These are phyloP conservation scores for Theocolax elegans DNA, from an alignment of 1,140 invertebrate genomes.

Conservation along the genomic window DNA sequence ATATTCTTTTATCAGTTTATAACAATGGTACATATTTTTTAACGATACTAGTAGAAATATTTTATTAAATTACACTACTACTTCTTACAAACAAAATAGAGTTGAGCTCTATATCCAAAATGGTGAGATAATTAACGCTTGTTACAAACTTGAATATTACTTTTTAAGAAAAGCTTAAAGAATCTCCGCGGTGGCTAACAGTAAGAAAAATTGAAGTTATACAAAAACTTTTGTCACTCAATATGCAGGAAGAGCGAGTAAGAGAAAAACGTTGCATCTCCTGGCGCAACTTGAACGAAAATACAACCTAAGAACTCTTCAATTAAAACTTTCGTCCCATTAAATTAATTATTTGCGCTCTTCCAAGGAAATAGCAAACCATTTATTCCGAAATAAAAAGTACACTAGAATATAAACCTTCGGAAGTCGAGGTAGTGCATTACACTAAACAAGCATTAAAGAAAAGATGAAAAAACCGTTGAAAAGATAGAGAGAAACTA, in stretches of 20 bases:
- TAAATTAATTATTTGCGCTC: conserved; percentile 28
- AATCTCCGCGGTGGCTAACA: too few species aligned
- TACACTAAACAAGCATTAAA: conserved; percentile 30
- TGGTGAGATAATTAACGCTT: too few species aligned
- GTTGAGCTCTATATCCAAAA: too few species aligned
- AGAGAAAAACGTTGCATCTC: background rate
- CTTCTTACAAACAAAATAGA: too few species aligned
- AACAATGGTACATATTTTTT: too few species aligned
- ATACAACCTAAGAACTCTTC: background rate
- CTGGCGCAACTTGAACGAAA: background rate
- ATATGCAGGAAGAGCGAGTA: background rate
- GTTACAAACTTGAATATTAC: too few species aligned
- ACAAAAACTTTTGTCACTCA: too few species aligned
- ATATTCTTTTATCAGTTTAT: too few species aligned
- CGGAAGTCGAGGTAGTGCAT: conserved; percentile 1
- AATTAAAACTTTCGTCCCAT: conserved; percentile 30
- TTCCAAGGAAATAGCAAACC: background rate
- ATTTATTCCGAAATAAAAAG: background rate
- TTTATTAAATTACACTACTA: too few species aligned
- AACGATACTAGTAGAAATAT: too few species aligned
- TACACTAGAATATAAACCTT: background rate
- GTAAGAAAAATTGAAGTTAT: background rate
- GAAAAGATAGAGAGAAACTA: background rate
- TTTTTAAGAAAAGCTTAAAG: too few species aligned
- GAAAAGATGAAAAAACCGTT: background rate